phyloP scores from a whole-genome alignment of 2,113 vertebrate species.

The Climacteris rufus region DNA sequence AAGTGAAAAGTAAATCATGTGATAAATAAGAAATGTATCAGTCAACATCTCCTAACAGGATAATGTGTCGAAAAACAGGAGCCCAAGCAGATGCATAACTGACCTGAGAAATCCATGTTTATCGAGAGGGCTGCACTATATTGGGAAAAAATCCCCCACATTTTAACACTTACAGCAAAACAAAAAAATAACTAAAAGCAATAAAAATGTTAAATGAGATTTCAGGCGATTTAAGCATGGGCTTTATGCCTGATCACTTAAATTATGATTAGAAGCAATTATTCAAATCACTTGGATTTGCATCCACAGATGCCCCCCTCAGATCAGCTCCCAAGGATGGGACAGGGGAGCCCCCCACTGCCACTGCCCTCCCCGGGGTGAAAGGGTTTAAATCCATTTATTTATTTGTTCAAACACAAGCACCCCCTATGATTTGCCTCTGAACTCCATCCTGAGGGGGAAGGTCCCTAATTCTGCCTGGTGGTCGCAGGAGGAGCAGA shows the following conservation, averaged over 20 bases:
- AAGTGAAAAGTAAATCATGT: background rate
- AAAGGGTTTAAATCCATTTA: background rate
- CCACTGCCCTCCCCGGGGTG: too few species aligned
- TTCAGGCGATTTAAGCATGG: background rate
- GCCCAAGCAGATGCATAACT: slow-evolving; percentile 29
- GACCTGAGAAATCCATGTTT: slow-evolving; percentile 26
- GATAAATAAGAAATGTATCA: slow-evolving; percentile 32
- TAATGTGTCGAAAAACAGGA: slow-evolving; percentile 6
- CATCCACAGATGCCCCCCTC: accelerated
- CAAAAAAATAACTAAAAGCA: background rate
- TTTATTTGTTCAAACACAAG: background rate
- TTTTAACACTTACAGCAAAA: slow-evolving; percentile 8
- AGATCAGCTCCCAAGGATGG: accelerated
- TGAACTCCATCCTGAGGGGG: background rate
- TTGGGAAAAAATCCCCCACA: background rate
- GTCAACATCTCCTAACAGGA: background rate
- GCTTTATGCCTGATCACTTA: background rate
- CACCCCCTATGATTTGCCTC: background rate
- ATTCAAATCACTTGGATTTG: background rate
- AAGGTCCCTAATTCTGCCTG: background rate
- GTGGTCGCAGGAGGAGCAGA: background rate
- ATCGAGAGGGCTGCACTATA: background rate
- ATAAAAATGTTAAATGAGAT: background rate
- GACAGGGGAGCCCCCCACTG: background rate
- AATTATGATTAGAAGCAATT: background rate